A percentile compares a stretch with the other conserved stretches of the same genome.
Evolutionary conservation across 2,113 vertebrate genomes (phyloP).

Genomic region (Campylomormyrus numenius): DNA sequence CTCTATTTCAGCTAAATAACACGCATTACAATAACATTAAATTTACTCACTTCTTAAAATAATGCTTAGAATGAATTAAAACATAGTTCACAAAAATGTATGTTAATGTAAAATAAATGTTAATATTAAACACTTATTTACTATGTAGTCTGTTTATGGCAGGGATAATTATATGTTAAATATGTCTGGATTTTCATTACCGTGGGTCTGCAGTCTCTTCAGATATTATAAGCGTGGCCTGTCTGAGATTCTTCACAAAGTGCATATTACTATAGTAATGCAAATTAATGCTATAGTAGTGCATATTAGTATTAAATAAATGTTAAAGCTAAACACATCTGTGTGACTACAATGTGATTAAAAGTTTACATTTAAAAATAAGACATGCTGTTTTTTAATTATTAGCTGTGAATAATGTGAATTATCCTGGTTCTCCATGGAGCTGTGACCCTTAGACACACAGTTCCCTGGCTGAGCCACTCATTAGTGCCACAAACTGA

Average conservation of each 20-base stretch:
- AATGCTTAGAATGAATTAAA: too few species aligned
- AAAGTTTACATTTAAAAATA: not conserved
- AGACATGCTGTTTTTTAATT: not conserved
- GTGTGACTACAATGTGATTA: not conserved
- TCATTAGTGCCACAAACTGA: not conserved
- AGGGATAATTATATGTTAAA: not conserved
- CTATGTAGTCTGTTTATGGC: not conserved
- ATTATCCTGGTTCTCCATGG: not conserved
- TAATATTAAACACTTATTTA: not conserved
- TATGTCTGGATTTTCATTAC: not conserved
- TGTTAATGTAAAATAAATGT: too few species aligned
- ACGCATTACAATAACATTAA: too few species aligned
- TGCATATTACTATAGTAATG: too few species aligned
- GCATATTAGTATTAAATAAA: not conserved
- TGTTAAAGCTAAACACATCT: not conserved
- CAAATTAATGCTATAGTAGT: too few species aligned
- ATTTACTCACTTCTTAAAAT: too few species aligned
- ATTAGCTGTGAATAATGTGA: not conserved
- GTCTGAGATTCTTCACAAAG: not conserved
- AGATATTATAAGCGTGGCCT: not conserved
- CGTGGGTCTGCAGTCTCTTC: not conserved
- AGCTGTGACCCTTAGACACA: not conserved
- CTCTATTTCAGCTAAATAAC: too few species aligned
- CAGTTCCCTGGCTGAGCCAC: not conserved
- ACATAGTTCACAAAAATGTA: too few species aligned